Evolutionary conservation across 2,888 invertebrate species (phyloP), one percentile per base, ranked within the genome.

Genomic region (Nomada hirtipes): DNA sequence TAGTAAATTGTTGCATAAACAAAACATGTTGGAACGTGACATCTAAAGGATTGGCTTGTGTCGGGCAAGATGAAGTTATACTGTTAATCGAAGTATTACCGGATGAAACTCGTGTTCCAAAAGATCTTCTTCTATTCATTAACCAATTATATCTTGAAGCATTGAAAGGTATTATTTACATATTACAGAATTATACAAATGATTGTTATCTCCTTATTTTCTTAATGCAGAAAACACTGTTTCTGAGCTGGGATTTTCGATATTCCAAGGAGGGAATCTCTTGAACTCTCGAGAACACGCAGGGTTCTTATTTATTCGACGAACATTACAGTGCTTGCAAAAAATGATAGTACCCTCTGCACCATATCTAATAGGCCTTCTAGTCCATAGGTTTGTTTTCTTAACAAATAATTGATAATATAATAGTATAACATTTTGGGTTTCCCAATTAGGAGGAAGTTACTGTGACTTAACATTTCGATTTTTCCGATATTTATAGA

Each of bases 41-140:
- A 29, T 97, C 97, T 0, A 95, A 95, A 86, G 98, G 98, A 18
- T 94, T 98, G 93, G 96, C 96, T 79, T 96, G 96, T 77, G 97
- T 97, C 23, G 97, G 97, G 2, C 98, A 97, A 91, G 97, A 98
- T 91, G 98, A 98, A 94, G 94, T 98, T 26, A 95, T 97, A 63
- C 95, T 97, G 76, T 92, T 98, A 55, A 93, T 98, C 29, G 97
- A 97, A 92, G 94, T 95, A 50, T 94, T 95, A 10, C 95, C 96
- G 4, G 95, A 95, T 72, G 96, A 96, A 89, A 94, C 94, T 68
- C 93, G 92, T 63, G 94, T 96, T 50, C 97, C 97, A 0, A 95
- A 96, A 88, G 97, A 98, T 92, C 95, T 98, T 72, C 96, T 98
- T 90, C 94, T 95, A 82, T 97, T 97, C 91, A 95, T 97, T 70